Percentiles rank a stretch among this genome's conserved stretches.
Evolutionary conservation across 2,113 vertebrate genomes (phyloP).

Genomic region (Ramphastos sulfuratus): DNA sequence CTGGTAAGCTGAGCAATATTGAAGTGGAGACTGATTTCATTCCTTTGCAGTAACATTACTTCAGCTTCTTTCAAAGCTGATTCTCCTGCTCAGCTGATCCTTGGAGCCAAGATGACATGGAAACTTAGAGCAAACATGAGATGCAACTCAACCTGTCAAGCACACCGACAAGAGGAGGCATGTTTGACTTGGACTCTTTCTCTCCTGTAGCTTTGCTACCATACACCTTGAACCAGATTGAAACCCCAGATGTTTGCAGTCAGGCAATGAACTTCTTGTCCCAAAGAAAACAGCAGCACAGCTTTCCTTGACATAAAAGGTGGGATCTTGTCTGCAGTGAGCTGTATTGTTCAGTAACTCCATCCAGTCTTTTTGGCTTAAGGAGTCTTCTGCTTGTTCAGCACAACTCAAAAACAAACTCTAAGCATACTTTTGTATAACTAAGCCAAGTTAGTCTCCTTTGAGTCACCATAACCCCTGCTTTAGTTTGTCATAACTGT

Average conservation of each 20-base stretch:
- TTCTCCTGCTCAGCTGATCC: not conserved
- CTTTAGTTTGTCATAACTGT: not conserved
- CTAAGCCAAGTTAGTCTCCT: not conserved
- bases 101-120: not conserved
- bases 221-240: not conserved
- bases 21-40: not conserved
- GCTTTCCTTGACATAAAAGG: not conserved
- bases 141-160: constrained; percentile 31
- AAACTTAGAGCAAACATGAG: constrained; percentile 19
- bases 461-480: not conserved
- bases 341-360: not conserved
- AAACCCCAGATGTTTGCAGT: constrained; percentile 21
- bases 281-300: not conserved
- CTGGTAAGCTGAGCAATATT: not conserved
- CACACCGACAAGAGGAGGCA: constrained; percentile 10
- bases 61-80: constrained; percentile 29
- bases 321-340: not conserved
- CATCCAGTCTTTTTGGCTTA: not conserved
- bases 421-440: not conserved
- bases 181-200: constrained; percentile 9
- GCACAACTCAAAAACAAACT: not conserved
- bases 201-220: constrained; percentile 26
- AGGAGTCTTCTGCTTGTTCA: not conserved
- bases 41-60: constrained; percentile 25
- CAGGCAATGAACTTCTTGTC: not conserved